These are phyloP conservation scores for Cossypha polioptera DNA, from an alignment of 2,797 vertebrate genomes.

Conservation along the genomic window DNA sequence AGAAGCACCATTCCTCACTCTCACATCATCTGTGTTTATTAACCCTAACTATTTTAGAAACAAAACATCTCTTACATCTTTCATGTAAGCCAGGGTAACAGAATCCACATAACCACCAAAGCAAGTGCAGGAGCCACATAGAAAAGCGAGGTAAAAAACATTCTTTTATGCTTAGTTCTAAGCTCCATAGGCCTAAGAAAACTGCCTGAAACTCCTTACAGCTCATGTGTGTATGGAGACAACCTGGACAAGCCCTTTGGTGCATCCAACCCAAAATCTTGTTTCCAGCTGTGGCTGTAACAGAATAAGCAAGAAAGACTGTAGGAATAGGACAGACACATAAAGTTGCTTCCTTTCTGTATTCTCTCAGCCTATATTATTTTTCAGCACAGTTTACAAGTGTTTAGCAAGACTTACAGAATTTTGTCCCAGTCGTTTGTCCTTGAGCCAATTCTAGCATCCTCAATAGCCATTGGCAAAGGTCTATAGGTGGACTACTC, in stretches of 20 bases:
- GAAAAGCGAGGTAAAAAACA: not conserved
- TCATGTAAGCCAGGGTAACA: not conserved
- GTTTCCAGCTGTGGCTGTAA: not conserved
- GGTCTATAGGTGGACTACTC: not conserved
- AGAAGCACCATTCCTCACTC: constrained; percentile 31
- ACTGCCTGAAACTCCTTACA: not conserved
- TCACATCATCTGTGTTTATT: constrained; percentile 43
- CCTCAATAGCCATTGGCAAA: not conserved
- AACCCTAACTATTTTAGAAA: constrained; percentile 43
- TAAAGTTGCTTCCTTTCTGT: rapidly evolving
- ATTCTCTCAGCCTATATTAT: not conserved
- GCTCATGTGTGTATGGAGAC: not conserved
- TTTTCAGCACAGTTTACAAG: not conserved
- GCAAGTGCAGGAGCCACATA: not conserved
- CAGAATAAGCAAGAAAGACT: not conserved
- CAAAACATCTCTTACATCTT: constrained; percentile 16
- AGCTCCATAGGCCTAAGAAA: not conserved
- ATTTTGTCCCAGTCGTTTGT: not conserved
- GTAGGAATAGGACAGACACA: not conserved
- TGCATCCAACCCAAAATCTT: not conserved
- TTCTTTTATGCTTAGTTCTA: not conserved
- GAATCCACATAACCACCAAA: not conserved
- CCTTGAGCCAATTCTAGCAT: not conserved
- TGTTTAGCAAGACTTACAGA: not conserved
- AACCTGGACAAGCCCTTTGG: not conserved